Base-by-base conservation (phyloP, 2,888 invertebrate genomes). In the Pasiphila rectangulata region DNA sequence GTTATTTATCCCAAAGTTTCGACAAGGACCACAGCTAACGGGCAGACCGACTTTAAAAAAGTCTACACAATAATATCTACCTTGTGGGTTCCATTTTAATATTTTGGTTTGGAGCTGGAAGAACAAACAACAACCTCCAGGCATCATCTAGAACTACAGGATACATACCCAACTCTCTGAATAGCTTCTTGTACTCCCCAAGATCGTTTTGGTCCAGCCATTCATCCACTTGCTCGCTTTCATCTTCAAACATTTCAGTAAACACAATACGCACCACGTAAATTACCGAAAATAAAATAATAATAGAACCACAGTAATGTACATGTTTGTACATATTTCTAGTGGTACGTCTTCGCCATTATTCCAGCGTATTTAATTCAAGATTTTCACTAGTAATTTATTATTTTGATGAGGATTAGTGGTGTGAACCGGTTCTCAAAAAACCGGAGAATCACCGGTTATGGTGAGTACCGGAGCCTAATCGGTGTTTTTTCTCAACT, bases 151-250 rank as follows among this genome's bases (percentile, higher is more conserved):
- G n/a, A 30, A 10, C 2, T 9, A 20, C 7, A 1, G 23, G 41
- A 29, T 42, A 88, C 92, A 90, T 79, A 95, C 95, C 95, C 83
- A 92, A 91, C 66, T 93, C 91, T 62, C 84, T 90, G 75, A 95
- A 95, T 19, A 94, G 78, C 57, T 92, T 89, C 67, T 92, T 92
- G 72, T 93, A 94, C 55, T 93, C 90, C 20, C 91, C 90, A 52
- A 95, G 89, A 57, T 93, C 92, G 72, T 94, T 94, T 70, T 94
- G 92, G 46, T 93, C 91, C 56, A 95, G 83, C 95, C 95, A 95
- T 69, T 91, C 89, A 64, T 94, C 93, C 45, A 94, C 93, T 78
- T 92, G 91, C 25, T 87, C 88, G 59, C 86, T 79, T 61, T 91
- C 90, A 64, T 90, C 90, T 66, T 90, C 80, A 59, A 85, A 79